Evolutionary conservation across 2,797 vertebrate species (phyloP), one percentile per base, ranked within the genome.

Genomic region (Chaunax sp.): DNA sequence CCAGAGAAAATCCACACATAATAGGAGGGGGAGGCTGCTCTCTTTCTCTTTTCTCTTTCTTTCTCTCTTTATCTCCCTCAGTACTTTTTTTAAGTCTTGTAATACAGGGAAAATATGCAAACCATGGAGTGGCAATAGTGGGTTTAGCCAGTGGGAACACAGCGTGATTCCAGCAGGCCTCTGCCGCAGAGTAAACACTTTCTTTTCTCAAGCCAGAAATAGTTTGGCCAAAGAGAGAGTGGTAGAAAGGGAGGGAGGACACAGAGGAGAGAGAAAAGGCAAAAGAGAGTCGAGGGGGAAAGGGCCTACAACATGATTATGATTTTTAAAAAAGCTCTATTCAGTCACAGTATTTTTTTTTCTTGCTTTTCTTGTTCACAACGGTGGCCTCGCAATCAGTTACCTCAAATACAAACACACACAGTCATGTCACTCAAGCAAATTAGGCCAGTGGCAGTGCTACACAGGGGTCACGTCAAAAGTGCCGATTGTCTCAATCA

Each of bases 401-500:
- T 56, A 58, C 69, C 58, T 57, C 77, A 40, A 53, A 78, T 12
- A 60, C 58, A 71, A 19, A 45, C 41, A 72, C 30, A 61, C 62
- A 58, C 28, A 72, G 69, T 66, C 78, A 23, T 90, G 91, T 92
- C 91, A 89, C 84, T 93, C 87, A 87, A 76, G 81, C 75, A 88
- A 92, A 92, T 87, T 87, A 90, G 87, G 90, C 81, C 89, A 82
- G 83, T 87, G 90, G 84, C 90, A 87, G 83, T 75, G 33, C 84
- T 87, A 86, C 89, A 92, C 91, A 89, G 78, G 87, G 92, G 91
- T 94, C 91, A 91, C 94, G 95, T 96, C 96, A 96, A 94, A 95
- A 92, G 94, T 95, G 95, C 94, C 94, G 94, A 96, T 93, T 89
- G 96, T 95, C 96, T 95, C 96, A 94, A 94, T 97, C 96, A 94